Percentiles rank a stretch among this genome's conserved stretches.
Conservation (phyloP, 2,888 invertebrate genomes). For the Temnothorax rugatulus region DNA sequence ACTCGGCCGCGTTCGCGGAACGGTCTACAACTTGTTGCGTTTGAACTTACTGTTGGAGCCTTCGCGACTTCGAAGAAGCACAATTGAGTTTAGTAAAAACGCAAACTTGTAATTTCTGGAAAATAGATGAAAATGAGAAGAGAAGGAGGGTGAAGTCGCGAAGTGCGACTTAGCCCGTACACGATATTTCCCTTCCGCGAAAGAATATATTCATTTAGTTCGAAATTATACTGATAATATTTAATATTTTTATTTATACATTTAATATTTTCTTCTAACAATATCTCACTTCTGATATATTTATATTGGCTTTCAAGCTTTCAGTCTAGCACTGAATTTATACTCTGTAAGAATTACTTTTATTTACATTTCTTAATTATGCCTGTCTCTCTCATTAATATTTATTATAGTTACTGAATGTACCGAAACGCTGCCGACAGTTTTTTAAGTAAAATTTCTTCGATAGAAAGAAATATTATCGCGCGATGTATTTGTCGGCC, state of each 20-base stretch:
- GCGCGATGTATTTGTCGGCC: not conserved
- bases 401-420: not conserved
- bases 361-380: not conserved
- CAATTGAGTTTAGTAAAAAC: not conserved
- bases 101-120: not conserved
- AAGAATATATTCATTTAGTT: not conserved
- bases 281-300: not conserved
- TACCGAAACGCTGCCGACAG: not conserved
- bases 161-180: not conserved
- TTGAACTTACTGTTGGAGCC: slow-evolving; percentile 10
- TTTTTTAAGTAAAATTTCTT: slow-evolving; percentile 4
- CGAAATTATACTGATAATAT: not conserved
- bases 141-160: not conserved
- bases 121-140: not conserved
- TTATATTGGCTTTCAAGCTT: not conserved
- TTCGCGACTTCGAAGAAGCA: slow-evolving; percentile 11
- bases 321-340: not conserved
- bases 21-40: slow-evolving; percentile 6
- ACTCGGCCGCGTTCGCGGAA: not conserved
- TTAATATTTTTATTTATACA: not conserved
- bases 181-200: too few species aligned
- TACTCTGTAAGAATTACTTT: not conserved
- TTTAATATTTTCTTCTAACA: not conserved
- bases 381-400: not conserved
- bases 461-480: not conserved